These are phyloP conservation scores for Artemisiospiza belli DNA, from an alignment of 2,113 vertebrate species.

Conservation along the genomic window DNA sequence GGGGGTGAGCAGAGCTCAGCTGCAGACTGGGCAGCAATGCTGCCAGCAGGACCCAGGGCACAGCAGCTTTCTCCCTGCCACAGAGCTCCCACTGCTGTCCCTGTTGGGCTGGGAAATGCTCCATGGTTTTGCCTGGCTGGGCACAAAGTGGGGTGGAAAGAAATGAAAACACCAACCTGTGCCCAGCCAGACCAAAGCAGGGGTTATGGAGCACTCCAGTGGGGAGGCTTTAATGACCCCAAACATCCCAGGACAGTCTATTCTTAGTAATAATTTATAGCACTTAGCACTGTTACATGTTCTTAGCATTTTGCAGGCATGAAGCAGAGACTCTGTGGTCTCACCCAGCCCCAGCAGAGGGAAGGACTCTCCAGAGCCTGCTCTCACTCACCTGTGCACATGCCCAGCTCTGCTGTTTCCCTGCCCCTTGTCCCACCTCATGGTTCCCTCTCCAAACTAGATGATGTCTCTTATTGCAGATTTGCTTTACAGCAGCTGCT, in stretches of 20 bases:
- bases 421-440: not conserved
- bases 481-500: not conserved
- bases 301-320: not conserved
- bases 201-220: not conserved
- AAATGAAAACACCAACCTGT: not conserved
- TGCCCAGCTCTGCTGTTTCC: not conserved
- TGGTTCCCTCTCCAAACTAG: not conserved
- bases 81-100: not conserved
- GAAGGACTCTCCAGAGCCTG: not conserved
- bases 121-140: not conserved
- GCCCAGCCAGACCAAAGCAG: not conserved
- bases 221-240: not conserved
- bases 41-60: not conserved
- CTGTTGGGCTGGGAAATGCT: not conserved
- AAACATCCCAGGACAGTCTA: not conserved
- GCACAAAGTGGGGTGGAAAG: not conserved
- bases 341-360: not conserved
- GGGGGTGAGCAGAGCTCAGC: not conserved
- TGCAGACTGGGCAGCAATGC: not conserved
- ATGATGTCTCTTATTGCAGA: not conserved
- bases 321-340: not conserved
- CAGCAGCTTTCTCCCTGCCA: accelerated
- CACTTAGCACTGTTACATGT: not conserved
- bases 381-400: not conserved
- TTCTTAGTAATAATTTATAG: not conserved